Conservation (phyloP, 1,140 invertebrate genomes). For the Octopus sinensis region DNA sequence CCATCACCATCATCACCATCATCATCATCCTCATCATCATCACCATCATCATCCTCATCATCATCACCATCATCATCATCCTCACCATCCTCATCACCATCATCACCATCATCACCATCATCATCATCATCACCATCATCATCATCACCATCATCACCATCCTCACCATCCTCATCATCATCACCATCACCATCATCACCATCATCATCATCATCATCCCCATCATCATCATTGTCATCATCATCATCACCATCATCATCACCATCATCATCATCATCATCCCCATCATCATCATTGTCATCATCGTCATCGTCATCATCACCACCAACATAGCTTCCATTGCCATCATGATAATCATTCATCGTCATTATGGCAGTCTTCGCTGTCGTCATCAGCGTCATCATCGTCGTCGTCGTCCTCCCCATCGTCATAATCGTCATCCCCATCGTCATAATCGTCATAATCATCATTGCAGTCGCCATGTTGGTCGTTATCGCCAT, state of each 20-base stretch:
- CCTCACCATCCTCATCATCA: no score
- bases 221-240: no score
- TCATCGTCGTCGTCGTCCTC: no score
- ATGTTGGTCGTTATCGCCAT: not conserved
- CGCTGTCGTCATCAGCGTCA: no score
- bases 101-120: not conserved
- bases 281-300: slow-evolving; percentile 5
- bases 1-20: not conserved
- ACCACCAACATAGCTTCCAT: no score
- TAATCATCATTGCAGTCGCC: no score
- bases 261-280: slow-evolving; percentile 9
- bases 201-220: no score
- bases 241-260: slow-evolving; percentile 16
- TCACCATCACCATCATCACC: no score
- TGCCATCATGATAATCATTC: not conserved
- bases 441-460: no score
- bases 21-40: slow-evolving; percentile 4
- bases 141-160: not conserved
- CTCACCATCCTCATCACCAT: no score
- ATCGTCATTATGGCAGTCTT: not conserved
- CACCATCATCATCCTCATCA: not conserved
- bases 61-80: no score
- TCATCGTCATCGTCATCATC: not conserved
- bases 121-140: slow-evolving; percentile 12
- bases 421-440: no score